Evolutionary conservation across 2,797 vertebrate genomes (phyloP).

Genomic region (Gadopsis bispinosus): DNA sequence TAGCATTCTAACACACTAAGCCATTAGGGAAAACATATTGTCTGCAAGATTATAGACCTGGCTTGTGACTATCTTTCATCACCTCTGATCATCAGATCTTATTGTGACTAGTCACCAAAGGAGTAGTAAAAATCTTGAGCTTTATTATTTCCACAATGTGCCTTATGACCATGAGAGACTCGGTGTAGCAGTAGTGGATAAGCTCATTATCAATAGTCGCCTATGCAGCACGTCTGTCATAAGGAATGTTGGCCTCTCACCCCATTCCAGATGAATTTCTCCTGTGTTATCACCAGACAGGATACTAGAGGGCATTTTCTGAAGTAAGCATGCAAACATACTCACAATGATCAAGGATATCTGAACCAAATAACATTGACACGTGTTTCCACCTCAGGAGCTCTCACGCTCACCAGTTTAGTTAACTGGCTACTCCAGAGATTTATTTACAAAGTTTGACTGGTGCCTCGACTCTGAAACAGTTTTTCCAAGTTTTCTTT

Average conservation of each 20-base stretch:
- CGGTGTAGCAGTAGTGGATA: conserved; percentile 61
- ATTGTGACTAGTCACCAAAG: conserved; percentile 19
- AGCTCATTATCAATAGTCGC: conserved; percentile 74
- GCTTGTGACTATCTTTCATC: conserved; percentile 9
- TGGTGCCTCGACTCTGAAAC: too few species aligned
- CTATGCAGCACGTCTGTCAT: conserved; percentile 70
- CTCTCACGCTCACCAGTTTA: background rate
- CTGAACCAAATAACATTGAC: background rate
- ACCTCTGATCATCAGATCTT: background rate
- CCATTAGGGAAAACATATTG: background rate
- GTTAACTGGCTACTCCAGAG: background rate
- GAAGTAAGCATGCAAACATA: conserved; percentile 7
- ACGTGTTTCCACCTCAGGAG: background rate
- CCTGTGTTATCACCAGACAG: conserved; percentile 49
- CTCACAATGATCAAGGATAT: background rate
- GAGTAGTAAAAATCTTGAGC: conserved; percentile 40
- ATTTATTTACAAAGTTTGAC: background rate
- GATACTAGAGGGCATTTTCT: conserved; percentile 24
- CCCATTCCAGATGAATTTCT: conserved; percentile 60
- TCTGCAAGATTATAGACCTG: background rate
- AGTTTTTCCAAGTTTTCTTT: background rate
- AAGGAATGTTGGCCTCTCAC: conserved; percentile 79
- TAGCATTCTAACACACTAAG: background rate
- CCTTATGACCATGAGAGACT: conserved; percentile 73
- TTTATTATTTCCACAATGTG: conserved; percentile 57